Evolutionary conservation across 2,888 invertebrate species (phyloP).

Genomic region (Polietes domitor): DNA sequence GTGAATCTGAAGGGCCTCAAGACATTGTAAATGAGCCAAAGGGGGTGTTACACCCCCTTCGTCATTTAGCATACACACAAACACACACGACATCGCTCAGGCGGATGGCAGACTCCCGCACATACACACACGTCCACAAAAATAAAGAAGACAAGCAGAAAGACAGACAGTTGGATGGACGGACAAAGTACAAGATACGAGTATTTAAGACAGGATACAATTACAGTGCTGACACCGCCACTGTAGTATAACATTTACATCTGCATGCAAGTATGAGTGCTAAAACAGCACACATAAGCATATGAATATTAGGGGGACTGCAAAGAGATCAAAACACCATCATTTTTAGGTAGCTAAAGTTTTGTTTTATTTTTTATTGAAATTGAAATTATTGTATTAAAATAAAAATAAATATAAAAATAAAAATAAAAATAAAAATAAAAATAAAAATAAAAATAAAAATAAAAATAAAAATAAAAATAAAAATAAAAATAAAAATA

Average conservation of each 20-base stretch:
- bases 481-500: too few relatives aligned
- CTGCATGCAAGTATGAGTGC: too few relatives aligned
- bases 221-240: slow-evolving; percentile 26
- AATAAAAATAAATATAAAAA: too few relatives aligned
- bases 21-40: slow-evolving; percentile 16
- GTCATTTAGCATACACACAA: background rate
- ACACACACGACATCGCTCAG: background rate
- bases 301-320: too few relatives aligned
- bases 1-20: background rate
- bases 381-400: too few relatives aligned
- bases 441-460: too few relatives aligned
- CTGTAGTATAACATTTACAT: background rate
- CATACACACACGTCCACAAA: too few relatives aligned
- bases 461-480: too few relatives aligned
- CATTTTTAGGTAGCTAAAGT: too few relatives aligned
- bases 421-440: too few relatives aligned
- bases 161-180: background rate
- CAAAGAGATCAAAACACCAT: too few relatives aligned
- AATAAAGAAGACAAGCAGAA: background rate
- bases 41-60: background rate
- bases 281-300: background rate
- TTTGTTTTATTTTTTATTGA: too few relatives aligned
- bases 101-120: background rate
- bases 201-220: slow-evolving; percentile 27
- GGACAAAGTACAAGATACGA: background rate